These are phyloP conservation scores for Peromyscus melanophrys DNA, from an alignment of 2,797 vertebrate genomes.

Conservation along the genomic window DNA sequence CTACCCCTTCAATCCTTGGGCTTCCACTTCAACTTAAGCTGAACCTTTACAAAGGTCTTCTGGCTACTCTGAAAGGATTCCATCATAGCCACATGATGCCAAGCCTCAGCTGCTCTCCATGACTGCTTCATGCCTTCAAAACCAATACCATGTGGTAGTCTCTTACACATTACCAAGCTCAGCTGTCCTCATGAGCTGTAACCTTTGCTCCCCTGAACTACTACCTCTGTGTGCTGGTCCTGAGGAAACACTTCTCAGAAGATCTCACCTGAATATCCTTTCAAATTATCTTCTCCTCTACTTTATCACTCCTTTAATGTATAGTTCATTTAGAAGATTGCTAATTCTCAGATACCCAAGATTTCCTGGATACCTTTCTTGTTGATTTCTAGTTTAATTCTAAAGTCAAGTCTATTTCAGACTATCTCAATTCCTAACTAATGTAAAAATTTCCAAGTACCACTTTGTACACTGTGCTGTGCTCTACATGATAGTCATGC, in stretches of 20 bases:
- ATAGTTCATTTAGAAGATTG: neutral
- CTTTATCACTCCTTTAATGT: neutral
- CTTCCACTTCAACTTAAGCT: neutral
- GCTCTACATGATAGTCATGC: neutral
- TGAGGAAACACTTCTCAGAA: neutral
- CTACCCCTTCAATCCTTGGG: neutral
- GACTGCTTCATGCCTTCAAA: neutral
- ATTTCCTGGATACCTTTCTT: neutral
- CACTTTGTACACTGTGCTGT: neutral
- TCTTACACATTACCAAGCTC: neutral
- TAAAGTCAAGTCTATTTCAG: neutral
- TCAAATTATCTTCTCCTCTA: neutral
- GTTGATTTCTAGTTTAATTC: neutral
- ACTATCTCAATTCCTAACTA: neutral
- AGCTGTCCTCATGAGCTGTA: neutral
- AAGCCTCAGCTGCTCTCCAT: too few relatives aligned
- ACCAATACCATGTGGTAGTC: neutral
- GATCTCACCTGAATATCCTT: neutral
- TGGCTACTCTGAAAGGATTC: neutral
- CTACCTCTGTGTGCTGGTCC: neutral
- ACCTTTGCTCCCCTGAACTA: neutral
- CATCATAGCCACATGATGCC: neutral
- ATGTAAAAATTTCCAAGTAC: neutral
- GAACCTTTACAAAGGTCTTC: neutral
- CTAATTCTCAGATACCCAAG: neutral